Evolutionary conservation across 2,888 invertebrate genomes (phyloP), one percentile per base, ranked within the genome.

Genomic region (Dusona sp.): DNA sequence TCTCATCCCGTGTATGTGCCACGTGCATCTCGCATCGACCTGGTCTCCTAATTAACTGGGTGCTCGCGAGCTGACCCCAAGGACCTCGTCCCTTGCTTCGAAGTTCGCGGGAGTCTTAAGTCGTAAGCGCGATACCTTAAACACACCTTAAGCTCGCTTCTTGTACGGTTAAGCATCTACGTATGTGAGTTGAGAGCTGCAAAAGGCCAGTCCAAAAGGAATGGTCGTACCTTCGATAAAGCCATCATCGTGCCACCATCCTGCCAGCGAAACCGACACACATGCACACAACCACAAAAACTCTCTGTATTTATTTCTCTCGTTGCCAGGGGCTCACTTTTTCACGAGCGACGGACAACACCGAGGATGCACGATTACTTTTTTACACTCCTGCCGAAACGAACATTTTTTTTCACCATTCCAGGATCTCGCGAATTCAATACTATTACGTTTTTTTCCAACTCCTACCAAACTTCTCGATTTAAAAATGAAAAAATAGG

Each of bases 41-140:
- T 92, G 92, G 88, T 88, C 90, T 92, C 93, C 93, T 94, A 94
- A 94, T 94, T 94, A 94, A 94, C 93, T 94, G 93, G 93, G 93
- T 94, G 94, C 84, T 84, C 74, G 94, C 93, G 92, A 92, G 93
- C 89, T 93, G 93, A 94, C 93, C 94, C 91, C 90, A 85, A 79
- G 79, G 88, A 89, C 88, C 89, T 82, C 90, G 90, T 90, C 90
- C 92, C 90, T 84, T 88, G 89, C 89, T 84, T 51, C 79, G 89
- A 87, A 74, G 86, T 86, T 88, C 89, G 89, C 89, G 90, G 90
- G 89, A 79, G 78, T 61, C 54, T 79, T 42, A 89, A 89, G 87
- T 85, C 87, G 83, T 88, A 86, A 48, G 85, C 75, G 81, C 80
- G 80, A 80, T 79, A 80, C 64, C 79, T 51, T 74, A 64, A 42